phyloP scores from a whole-genome alignment of 2,797 vertebrate species.

The Tenualosa ilisha region DNA sequence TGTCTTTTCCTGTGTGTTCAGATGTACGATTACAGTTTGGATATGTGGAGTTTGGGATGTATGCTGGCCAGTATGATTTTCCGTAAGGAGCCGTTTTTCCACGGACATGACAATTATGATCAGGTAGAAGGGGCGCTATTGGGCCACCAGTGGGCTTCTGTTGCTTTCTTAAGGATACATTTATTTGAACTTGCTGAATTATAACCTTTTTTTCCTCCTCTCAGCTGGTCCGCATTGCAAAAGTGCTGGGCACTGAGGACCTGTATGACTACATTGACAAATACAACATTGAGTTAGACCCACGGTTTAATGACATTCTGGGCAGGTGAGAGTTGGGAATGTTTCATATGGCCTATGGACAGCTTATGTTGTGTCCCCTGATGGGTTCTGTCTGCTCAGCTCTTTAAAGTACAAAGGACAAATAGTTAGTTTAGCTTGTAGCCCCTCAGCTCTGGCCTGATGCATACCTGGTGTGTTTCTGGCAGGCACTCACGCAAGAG shows the following conservation, averaged over 20 bases:
- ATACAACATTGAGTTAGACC: conserved; percentile 99
- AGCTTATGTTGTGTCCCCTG: not conserved
- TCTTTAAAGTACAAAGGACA: not conserved
- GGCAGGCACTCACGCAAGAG: conserved; percentile 95
- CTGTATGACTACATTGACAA: conserved; percentile 99
- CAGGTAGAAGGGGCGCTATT: conserved; percentile 76
- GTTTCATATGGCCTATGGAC: not conserved
- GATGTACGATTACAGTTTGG: conserved; percentile 99
- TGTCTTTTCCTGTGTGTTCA: conserved; percentile 53
- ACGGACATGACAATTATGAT: conserved; percentile 99
- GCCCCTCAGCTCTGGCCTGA: not conserved
- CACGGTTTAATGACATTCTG: conserved; percentile 98
- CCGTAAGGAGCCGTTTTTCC: conserved; percentile 99
- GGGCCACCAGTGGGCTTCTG: not conserved
- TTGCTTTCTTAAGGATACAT: not conserved
- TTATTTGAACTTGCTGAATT: not conserved
- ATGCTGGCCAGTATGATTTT: conserved; percentile 99
- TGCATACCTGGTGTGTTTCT: not conserved
- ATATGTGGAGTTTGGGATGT: conserved; percentile 99
- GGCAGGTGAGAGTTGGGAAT: conserved; percentile 78
- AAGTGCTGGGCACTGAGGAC: conserved; percentile 97
- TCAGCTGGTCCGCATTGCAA: conserved; percentile 97
- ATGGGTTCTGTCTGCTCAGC: not conserved
- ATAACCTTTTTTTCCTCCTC: not conserved
- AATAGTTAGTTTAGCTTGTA: not conserved